Evolutionary conservation across 2,797 vertebrate genomes (phyloP).

Genomic region (Gymnothorax javanicus): DNA sequence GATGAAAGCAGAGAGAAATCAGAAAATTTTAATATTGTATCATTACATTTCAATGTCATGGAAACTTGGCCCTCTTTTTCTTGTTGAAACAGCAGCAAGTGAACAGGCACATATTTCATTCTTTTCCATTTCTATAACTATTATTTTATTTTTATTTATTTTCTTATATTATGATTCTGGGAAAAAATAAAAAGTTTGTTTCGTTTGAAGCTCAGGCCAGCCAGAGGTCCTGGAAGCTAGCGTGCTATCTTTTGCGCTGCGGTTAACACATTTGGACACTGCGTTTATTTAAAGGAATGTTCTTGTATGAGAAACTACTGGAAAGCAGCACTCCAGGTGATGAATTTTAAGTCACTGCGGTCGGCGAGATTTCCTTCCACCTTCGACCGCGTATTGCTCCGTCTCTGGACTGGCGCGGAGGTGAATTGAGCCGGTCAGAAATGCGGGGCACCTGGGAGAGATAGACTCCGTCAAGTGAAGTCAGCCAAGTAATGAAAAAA

Average conservation of each 20-base stretch:
- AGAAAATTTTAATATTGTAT: neutral
- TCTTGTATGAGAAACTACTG: neutral
- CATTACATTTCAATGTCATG: neutral
- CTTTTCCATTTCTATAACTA: neutral
- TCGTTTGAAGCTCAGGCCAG: neutral
- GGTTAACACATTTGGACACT: slow-evolving; percentile 6
- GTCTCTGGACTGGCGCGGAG: neutral
- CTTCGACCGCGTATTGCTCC: neutral
- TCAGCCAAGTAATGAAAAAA: neutral
- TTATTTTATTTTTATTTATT: too few relatives aligned
- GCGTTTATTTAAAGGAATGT: slow-evolving; percentile 11
- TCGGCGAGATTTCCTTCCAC: neutral
- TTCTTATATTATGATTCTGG: neutral
- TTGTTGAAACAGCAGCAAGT: neutral
- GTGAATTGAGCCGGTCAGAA: neutral
- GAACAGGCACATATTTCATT: neutral
- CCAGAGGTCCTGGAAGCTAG: neutral
- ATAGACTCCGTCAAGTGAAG: neutral
- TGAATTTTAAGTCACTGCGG: neutral
- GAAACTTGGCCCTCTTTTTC: neutral
- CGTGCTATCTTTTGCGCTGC: neutral
- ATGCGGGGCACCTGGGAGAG: neutral
- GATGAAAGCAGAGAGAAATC: neutral
- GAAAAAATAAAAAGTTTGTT: slow-evolving; percentile 17
- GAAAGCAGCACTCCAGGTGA: neutral